Evolutionary conservation across 1,140 invertebrate species (phyloP), one percentile per base, ranked within the genome.

Genomic region (Pantala flavescens): DNA sequence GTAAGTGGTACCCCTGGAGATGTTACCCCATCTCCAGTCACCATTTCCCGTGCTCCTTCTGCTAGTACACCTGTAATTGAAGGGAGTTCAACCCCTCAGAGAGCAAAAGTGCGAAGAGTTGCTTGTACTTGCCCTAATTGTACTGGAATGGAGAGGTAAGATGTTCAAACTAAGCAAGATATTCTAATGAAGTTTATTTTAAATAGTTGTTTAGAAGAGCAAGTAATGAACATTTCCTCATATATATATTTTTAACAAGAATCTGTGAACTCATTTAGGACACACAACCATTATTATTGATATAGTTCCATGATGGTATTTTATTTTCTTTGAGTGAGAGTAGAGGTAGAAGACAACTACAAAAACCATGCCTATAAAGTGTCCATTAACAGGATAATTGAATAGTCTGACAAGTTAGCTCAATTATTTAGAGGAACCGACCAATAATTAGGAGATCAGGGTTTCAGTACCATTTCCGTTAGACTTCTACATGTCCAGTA

Each of bases 51-150:
- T 11, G 43, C 71, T 21, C 70, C 73, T 24, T 43, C 74, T 16
- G 73, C n/a, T 28, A 73, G 16, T 19, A 76, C 80, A 36, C 75
- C 77, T 19, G 77, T 79, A 71, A 74, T 78, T 70, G 76, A 79
- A 76, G 23, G 73, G 70, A 73, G 73, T 70, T 7, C 43, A 74
- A 14, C n/a, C 76, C 76, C 19, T 74, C 79, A 80, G 75, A 74
- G 87, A 77, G 85, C 85, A 3, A 82, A 90, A 23, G 80, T 91
- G 9, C 83, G 95, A 74, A 83, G 97, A 49, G 94, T 98, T 0
- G 96, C 96, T 11, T 98, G 97, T 82, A 97, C 95, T 0, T 98
- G 97, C 84, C 97, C 97, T 0, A 98, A 98, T 82, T 98, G 97
- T 81, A 89, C 91, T 71, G 93, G 96, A 78, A 92, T 92, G 0